phyloP scores from a whole-genome alignment of 2,113 vertebrate species.

The Zosterops borbonicus region DNA sequence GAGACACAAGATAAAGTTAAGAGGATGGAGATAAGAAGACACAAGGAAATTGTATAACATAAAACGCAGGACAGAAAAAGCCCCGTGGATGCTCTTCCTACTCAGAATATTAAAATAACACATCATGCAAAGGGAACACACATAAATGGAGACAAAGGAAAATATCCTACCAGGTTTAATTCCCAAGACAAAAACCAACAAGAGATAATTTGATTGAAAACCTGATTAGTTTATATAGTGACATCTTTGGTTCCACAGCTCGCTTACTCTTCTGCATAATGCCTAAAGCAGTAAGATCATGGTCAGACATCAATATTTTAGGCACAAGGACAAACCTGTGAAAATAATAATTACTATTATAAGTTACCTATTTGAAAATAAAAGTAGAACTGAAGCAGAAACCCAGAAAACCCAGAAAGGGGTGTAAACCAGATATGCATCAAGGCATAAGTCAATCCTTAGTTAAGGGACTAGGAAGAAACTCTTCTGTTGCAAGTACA shows the following conservation, averaged over 20 bases:
- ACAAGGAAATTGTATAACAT: background rate
- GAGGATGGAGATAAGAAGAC: background rate
- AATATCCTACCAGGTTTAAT: background rate
- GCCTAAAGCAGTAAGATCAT: background rate
- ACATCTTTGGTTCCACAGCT: background rate
- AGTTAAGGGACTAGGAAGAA: background rate
- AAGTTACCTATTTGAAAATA: background rate
- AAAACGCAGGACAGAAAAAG: background rate
- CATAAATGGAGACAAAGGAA: background rate
- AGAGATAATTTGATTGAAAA: background rate
- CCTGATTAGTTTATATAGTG: background rate
- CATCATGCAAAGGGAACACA: background rate
- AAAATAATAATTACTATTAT: background rate
- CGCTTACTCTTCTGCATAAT: background rate
- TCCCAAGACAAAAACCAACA: background rate
- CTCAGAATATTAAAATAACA: slow-evolving; percentile 19
- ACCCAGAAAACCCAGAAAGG: background rate
- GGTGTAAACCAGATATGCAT: background rate
- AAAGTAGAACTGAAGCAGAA: background rate
- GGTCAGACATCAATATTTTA: background rate
- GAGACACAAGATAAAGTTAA: background rate
- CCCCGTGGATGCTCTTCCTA: background rate
- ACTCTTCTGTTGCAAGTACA: background rate
- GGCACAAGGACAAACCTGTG: background rate
- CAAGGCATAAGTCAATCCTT: background rate